A percentile compares a stretch with the other conserved stretches of the same genome.
These are phyloP conservation scores for Daboia siamensis DNA, from an alignment of 2,113 vertebrate genomes.

Conservation along the genomic window DNA sequence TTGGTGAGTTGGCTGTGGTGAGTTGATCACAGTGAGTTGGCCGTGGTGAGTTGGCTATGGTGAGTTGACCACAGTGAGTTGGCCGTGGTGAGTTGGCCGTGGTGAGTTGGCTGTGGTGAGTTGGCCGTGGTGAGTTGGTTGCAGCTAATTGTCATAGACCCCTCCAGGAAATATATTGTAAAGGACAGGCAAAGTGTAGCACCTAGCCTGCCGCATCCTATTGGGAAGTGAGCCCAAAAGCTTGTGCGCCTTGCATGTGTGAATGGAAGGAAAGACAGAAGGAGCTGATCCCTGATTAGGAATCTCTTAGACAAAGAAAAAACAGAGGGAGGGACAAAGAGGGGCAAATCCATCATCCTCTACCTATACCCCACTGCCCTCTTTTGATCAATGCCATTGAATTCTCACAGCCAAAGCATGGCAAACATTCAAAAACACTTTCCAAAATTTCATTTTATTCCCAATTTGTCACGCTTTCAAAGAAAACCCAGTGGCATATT, in stretches of 20 bases:
- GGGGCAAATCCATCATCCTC: background rate
- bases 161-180: background rate
- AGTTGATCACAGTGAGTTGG: too few species aligned
- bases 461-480: background rate
- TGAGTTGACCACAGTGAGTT: too few species aligned
- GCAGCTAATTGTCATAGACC: too few species aligned
- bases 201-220: background rate
- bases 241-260: background rate
- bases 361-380: background rate
- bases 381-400: background rate
- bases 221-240: background rate
- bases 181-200: background rate
- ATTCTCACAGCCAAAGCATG: background rate
- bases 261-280: background rate
- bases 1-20: too few species aligned
- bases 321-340: background rate
- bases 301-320: background rate
- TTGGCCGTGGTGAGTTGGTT: too few species aligned
- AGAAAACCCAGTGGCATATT: slow-evolving; percentile 50
- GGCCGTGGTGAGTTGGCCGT: too few species aligned
- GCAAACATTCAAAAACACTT: background rate
- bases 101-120: too few species aligned
- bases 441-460: background rate
- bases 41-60: too few species aligned
- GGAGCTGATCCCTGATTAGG: background rate